Evolutionary conservation across 2,888 invertebrate genomes (phyloP).

Genomic region (Cantharis flavilabris): DNA sequence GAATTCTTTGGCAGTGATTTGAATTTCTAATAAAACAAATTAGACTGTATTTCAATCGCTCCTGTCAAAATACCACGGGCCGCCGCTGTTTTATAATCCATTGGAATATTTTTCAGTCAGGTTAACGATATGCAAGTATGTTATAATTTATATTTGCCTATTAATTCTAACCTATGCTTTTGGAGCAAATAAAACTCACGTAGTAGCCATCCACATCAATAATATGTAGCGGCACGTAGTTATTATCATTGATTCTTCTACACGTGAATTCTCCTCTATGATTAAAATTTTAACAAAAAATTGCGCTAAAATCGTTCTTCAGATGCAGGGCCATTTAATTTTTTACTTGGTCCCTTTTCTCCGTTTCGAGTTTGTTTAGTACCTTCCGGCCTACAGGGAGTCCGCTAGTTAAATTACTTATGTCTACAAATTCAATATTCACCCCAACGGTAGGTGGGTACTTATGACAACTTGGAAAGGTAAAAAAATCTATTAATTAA

Average conservation of each 20-base stretch:
- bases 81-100: neutral
- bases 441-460: neutral
- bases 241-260: neutral
- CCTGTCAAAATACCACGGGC: neutral
- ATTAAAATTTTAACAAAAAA: neutral
- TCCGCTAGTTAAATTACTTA: neutral
- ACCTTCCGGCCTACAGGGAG: neutral
- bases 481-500: neutral
- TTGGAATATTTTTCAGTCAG: neutral
- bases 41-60: no score
- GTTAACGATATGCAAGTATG: neutral
- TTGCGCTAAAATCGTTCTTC: neutral
- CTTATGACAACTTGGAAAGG: neutral
- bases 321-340: neutral
- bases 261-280: neutral
- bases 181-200: neutral
- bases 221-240: neutral
- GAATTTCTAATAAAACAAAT: no score
- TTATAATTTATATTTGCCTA: neutral
- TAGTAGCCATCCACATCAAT: neutral
- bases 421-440: neutral
- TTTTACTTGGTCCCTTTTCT: neutral
- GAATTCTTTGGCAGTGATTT: no score
- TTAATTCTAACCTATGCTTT: neutral
- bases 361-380: neutral